These are phyloP conservation scores for Diplosoma virens DNA, from an alignment of 23 tunicate species.

Conservation along the genomic window DNA sequence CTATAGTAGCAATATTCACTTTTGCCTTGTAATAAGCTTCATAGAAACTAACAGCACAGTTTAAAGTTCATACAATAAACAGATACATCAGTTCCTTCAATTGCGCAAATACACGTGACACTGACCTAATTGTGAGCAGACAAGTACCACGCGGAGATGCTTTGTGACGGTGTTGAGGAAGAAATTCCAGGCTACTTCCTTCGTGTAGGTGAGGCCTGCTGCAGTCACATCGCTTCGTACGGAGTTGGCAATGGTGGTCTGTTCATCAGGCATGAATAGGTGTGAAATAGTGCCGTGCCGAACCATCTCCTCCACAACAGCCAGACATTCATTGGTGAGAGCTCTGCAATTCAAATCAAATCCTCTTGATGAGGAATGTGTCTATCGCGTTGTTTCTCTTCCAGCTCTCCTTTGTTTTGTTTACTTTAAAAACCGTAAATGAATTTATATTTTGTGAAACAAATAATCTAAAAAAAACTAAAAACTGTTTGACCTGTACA, in stretches of 20 bases:
- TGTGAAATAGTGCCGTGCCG: conserved; percentile 81
- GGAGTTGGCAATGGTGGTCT: conserved; percentile 93
- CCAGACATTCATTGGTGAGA: conserved; percentile 70
- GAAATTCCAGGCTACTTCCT: conserved; percentile 93
- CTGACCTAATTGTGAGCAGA: conserved; percentile 88
- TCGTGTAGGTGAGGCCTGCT: conserved; percentile 79
- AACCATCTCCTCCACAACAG: conserved; percentile 75
- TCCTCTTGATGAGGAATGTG: no score
- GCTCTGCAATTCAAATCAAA: conserved; percentile 26
- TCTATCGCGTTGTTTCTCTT: no score
- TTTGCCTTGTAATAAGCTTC: no score
- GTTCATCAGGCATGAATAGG: conserved; percentile 76
- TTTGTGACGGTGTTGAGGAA: conserved; percentile 75
- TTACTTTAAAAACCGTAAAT: no score
- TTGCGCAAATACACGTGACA: no score
- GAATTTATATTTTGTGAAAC: no score
- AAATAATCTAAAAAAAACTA: no score
- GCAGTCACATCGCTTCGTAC: conserved; percentile 90
- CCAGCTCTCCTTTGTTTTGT: no score
- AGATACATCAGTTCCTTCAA: not conserved
- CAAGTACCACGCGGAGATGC: conserved; percentile 73
- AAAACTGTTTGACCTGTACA: no score
- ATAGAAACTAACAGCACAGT: no score
- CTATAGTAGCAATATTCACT: no score
- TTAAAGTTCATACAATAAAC: not conserved